Evolutionary conservation across 2,888 invertebrate genomes (phyloP).

Genomic region (Melinaea marsaeus): DNA sequence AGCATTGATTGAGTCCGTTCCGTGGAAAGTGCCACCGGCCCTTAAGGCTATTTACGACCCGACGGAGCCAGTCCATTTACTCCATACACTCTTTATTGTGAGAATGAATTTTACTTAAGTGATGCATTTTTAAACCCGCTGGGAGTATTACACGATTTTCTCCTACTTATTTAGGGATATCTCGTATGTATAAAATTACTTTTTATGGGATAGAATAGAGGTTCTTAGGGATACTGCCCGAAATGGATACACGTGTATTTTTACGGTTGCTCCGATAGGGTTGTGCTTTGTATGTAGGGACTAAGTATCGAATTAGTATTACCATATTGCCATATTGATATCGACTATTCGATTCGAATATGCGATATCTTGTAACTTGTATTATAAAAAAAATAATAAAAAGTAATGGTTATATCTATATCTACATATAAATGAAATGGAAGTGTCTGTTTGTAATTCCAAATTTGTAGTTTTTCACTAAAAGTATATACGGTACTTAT

Average conservation of each 20-base stretch:
- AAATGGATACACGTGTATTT: slow-evolving; percentile 19
- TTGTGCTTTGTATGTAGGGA: slow-evolving; percentile 3
- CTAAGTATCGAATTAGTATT: not conserved
- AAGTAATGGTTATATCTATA: too few species aligned
- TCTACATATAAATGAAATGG: too few species aligned
- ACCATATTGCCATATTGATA: not conserved
- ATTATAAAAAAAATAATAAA: too few species aligned
- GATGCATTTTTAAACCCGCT: slow-evolving; percentile 25
- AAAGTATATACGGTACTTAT: too few species aligned
- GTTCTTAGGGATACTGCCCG: slow-evolving; percentile 11
- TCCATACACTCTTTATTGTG: slow-evolving; percentile 55
- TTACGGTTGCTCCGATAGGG: slow-evolving; percentile 17
- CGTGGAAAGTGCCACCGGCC: slow-evolving; percentile 46
- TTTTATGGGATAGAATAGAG: slow-evolving; percentile 14
- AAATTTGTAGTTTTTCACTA: too few species aligned
- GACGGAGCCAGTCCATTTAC: slow-evolving; percentile 56
- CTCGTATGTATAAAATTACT: slow-evolving; percentile 12
- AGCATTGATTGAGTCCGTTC: slow-evolving; percentile 26
- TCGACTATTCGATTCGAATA: not conserved
- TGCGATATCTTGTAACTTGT: too few species aligned
- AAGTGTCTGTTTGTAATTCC: too few species aligned
- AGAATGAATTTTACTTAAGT: slow-evolving; percentile 56
- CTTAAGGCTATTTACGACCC: slow-evolving; percentile 62
- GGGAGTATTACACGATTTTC: slow-evolving; percentile 20
- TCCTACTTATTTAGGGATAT: slow-evolving; percentile 7